Evolutionary conservation across 2,888 invertebrate genomes (phyloP).

Genomic region (Melangyna quadrimaculata): DNA sequence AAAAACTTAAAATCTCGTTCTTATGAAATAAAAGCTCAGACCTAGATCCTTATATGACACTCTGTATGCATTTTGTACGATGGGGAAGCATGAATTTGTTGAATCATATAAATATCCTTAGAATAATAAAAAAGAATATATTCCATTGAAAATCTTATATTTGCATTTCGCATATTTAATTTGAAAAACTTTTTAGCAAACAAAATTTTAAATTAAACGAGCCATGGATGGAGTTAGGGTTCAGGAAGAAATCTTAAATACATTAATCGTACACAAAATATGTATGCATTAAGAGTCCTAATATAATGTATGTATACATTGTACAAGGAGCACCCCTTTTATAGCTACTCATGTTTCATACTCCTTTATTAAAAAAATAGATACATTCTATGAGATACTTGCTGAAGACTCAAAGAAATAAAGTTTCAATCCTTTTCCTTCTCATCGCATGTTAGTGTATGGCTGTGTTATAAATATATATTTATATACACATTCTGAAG

Average conservation of each 20-base stretch:
- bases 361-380: slow-evolving; percentile 8
- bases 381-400: neutral
- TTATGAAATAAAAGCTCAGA: slow-evolving; percentile 15
- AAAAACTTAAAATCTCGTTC: neutral
- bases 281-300: slow-evolving; percentile 64
- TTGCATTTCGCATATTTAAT: slow-evolving; percentile 72
- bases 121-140: slow-evolving; percentile 70
- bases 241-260: slow-evolving; percentile 59
- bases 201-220: slow-evolving; percentile 71
- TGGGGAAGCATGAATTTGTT: slow-evolving; percentile 32
- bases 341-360: slow-evolving; percentile 44
- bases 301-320: slow-evolving; percentile 27
- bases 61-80: neutral
- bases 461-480: neutral
- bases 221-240: slow-evolving; percentile 9
- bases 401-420: slow-evolving; percentile 59
- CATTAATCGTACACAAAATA: slow-evolving; percentile 69
- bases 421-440: slow-evolving; percentile 68
- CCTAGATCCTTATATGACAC: slow-evolving; percentile 28
- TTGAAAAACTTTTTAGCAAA: slow-evolving; percentile 71
- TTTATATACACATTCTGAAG: slow-evolving; percentile 20
- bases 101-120: slow-evolving; percentile 61
- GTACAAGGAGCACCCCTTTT: slow-evolving; percentile 58
- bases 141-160: slow-evolving; percentile 71
- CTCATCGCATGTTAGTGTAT: slow-evolving; percentile 1